Evolutionary conservation across 2,797 vertebrate genomes (phyloP).

Genomic region (Crocodylus rhombifer): DNA sequence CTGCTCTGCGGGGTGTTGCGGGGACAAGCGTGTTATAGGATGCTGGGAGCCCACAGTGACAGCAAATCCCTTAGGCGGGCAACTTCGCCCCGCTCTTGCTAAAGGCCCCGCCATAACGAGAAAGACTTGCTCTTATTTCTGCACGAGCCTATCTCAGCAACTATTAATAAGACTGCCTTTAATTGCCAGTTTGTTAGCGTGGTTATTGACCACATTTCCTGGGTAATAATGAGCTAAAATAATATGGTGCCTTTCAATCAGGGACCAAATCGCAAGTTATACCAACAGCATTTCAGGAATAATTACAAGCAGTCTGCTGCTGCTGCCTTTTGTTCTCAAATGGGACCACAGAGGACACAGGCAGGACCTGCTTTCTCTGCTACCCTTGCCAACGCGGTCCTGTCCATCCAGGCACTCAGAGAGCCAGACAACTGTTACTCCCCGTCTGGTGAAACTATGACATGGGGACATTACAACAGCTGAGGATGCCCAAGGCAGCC

Average conservation of each 20-base stretch:
- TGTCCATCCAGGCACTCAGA: not conserved
- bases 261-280: not conserved
- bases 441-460: not conserved
- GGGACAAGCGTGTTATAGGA: too few species aligned
- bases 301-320: not conserved
- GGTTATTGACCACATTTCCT: not conserved
- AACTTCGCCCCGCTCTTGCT: not conserved
- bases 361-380: not conserved
- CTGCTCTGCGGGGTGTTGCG: rapidly evolving
- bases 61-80: not conserved
- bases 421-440: not conserved
- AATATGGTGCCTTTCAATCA: not conserved
- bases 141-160: not conserved
- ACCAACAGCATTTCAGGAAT: not conserved
- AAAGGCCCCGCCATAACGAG: not conserved
- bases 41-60: rapidly evolving
- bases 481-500: not conserved
- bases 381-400: not conserved
- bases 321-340: not conserved
- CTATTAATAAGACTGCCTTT: not conserved
- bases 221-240: not conserved
- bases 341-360: not conserved
- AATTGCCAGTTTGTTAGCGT: not conserved
- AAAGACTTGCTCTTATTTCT: not conserved
- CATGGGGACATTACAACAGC: not conserved